phyloP scores from a whole-genome alignment of 2,888 invertebrate species.

The Dicycla oo region DNA sequence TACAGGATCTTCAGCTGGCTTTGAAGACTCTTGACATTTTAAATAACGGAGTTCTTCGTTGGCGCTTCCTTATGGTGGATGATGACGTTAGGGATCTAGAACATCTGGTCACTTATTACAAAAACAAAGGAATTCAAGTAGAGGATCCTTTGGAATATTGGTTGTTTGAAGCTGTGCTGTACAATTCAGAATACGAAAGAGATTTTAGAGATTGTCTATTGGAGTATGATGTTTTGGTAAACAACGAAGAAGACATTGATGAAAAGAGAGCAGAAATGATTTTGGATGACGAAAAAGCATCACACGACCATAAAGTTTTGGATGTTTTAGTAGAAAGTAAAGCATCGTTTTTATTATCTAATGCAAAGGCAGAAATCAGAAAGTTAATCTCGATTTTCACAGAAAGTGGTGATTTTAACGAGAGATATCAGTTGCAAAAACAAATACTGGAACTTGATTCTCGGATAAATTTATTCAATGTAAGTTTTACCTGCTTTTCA shows the following conservation, averaged over 20 bases:
- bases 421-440: slow-evolving; percentile 30
- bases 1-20: slow-evolving; percentile 67
- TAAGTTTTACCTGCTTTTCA: slow-evolving; percentile 61
- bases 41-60: slow-evolving; percentile 72
- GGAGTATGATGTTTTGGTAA: slow-evolving; percentile 52
- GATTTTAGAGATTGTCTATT: slow-evolving; percentile 55
- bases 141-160: slow-evolving; percentile 73
- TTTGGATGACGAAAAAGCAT: slow-evolving; percentile 72
- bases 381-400: slow-evolving; percentile 57
- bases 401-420: slow-evolving; percentile 2
- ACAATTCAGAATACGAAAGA: slow-evolving; percentile 51
- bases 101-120: slow-evolving; percentile 66
- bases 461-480: slow-evolving; percentile 71
- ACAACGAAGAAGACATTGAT: slow-evolving; percentile 62
- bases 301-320: slow-evolving; percentile 36
- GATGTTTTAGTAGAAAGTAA: slow-evolving; percentile 32
- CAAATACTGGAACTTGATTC: slow-evolving; percentile 65
- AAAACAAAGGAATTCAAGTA: slow-evolving; percentile 9
- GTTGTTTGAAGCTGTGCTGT: slow-evolving; percentile 73
- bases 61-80: slow-evolving; percentile 42
- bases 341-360: slow-evolving; percentile 68
- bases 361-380: slow-evolving; percentile 63
- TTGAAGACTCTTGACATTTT: slow-evolving; percentile 72
- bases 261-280: slow-evolving; percentile 68
- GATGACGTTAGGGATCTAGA: slow-evolving; percentile 54